Conservation (phyloP, 2,113 vertebrate species). For the Lophochroa leadbeateri region DNA sequence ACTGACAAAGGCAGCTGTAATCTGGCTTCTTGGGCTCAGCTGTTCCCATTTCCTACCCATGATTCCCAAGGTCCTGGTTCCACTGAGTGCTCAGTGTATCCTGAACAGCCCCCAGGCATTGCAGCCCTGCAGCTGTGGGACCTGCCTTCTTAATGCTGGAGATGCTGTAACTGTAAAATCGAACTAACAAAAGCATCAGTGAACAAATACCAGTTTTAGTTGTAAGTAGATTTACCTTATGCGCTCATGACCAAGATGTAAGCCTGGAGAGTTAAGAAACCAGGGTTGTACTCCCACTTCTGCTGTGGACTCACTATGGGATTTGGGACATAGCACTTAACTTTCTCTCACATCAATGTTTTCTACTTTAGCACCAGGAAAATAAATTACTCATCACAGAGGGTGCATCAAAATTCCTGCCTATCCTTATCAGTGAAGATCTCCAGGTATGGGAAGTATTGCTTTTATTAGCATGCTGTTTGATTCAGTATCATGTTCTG, state of each 20-base stretch:
- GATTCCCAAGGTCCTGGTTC: neutral
- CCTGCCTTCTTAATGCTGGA: neutral
- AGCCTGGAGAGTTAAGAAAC: neutral
- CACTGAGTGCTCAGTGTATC: neutral
- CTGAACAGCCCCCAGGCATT: neutral
- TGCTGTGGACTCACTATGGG: neutral
- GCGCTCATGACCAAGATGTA: neutral
- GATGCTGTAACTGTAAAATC: neutral
- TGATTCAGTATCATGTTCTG: neutral
- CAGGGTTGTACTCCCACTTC: neutral
- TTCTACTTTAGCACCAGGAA: neutral
- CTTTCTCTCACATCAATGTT: neutral
- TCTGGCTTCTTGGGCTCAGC: neutral
- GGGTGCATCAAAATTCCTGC: neutral
- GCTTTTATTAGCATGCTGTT: neutral
- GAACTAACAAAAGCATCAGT: neutral
- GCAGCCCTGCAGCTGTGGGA: neutral
- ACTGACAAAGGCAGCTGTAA: neutral
- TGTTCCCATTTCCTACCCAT: neutral
- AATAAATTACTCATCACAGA: neutral
- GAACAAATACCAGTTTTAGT: neutral
- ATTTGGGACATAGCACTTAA: neutral
- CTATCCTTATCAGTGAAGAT: neutral
- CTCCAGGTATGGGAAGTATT: neutral
- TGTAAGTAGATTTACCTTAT: neutral